These are phyloP conservation scores for Reinhardtius hippoglossoides DNA, from an alignment of 2,113 vertebrate genomes.

Conservation along the genomic window DNA sequence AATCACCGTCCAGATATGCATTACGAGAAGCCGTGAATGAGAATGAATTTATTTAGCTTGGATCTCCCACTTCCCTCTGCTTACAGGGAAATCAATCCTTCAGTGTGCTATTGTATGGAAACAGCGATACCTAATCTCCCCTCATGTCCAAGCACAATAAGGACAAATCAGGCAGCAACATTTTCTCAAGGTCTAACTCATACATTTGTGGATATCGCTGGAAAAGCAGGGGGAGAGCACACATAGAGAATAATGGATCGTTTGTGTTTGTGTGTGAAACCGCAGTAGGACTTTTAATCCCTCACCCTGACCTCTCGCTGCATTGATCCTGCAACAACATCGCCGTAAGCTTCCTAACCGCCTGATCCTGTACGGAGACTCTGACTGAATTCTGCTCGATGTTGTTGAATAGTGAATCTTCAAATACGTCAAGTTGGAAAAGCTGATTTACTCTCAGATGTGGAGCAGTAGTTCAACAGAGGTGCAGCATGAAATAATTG, in stretches of 20 bases:
- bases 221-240: slow-evolving; percentile 18
- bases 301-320: slow-evolving; percentile 36
- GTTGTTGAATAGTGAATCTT: slow-evolving; percentile 7
- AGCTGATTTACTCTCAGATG: neutral
- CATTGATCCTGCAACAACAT: slow-evolving; percentile 30
- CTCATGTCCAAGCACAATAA: slow-evolving; percentile 27
- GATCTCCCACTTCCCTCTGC: slow-evolving; percentile 33
- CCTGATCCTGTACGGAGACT: slow-evolving; percentile 10
- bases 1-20: slow-evolving; percentile 37
- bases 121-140: slow-evolving; percentile 11
- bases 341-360: neutral
- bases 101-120: slow-evolving; percentile 48
- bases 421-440: too few relatives aligned
- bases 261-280: slow-evolving; percentile 50
- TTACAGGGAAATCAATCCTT: slow-evolving; percentile 28
- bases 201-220: slow-evolving; percentile 10
- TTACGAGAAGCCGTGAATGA: slow-evolving; percentile 21
- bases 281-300: slow-evolving; percentile 49
- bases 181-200: slow-evolving; percentile 37
- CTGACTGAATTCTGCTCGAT: neutral
- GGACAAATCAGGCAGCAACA: slow-evolving; percentile 29
- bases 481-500: neutral
- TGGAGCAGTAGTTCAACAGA: neutral
- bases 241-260: slow-evolving; percentile 27
- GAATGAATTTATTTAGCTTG: slow-evolving; percentile 60